Conservation (phyloP, 2,113 vertebrate species). For the Limanda limanda region DNA sequence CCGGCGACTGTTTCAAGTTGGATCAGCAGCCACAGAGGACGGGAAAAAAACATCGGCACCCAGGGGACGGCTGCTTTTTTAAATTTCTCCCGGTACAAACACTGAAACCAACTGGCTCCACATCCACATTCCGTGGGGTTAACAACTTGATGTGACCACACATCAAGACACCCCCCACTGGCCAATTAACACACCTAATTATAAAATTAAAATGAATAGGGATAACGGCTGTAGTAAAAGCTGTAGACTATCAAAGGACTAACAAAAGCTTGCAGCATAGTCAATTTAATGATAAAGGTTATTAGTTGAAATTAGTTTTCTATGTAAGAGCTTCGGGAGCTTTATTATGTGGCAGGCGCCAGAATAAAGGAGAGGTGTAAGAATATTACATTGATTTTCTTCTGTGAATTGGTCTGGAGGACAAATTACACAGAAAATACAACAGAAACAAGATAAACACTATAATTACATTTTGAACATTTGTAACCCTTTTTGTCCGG, state of each 20-base stretch:
- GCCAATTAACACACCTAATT: slow-evolving; percentile 16
- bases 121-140: neutral
- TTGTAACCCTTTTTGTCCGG: neutral
- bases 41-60: neutral
- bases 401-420: neutral
- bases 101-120: neutral
- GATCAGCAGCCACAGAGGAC: slow-evolving; percentile 9
- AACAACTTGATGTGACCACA: slow-evolving; percentile 1
- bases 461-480: neutral
- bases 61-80: neutral
- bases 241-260: neutral
- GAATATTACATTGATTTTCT: neutral
- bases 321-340: slow-evolving; percentile 19
- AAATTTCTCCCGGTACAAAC: neutral
- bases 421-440: neutral
- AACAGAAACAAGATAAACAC: neutral
- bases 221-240: slow-evolving; percentile 14
- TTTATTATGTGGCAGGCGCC: neutral
- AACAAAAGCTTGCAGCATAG: slow-evolving; percentile 25
- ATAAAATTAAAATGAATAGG: neutral
- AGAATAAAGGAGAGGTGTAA: slow-evolving; percentile 1
- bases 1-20: slow-evolving; percentile 5
- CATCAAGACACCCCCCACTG: slow-evolving; percentile 11
- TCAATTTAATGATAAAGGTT: slow-evolving; percentile 48
- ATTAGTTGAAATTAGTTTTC: slow-evolving; percentile 49